Percentiles rank a stretch among this genome's conserved stretches.
phyloP scores from a whole-genome alignment of 2,113 vertebrate species.

The Danio rerio region DNA sequence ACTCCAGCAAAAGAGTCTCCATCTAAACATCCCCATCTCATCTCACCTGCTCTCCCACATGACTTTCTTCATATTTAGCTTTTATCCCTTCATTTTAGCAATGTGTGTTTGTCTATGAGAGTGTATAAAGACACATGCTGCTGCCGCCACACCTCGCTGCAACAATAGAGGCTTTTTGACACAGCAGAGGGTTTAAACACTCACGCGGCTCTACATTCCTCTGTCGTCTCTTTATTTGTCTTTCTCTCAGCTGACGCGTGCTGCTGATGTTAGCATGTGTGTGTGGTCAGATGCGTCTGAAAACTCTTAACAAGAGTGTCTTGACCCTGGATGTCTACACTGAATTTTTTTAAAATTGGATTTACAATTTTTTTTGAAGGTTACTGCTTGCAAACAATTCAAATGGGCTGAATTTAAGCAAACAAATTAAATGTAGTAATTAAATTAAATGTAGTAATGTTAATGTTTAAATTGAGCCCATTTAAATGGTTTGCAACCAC shows the following conservation, averaged over 20 bases:
- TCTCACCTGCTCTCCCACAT: slow-evolving; percentile 69
- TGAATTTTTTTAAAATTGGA: too few species aligned
- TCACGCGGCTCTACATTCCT: slow-evolving; percentile 70
- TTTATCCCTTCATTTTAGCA: slow-evolving; percentile 56
- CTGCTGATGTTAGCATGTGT: slow-evolving; percentile 43
- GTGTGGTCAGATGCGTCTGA: neutral
- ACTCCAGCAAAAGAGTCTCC: neutral
- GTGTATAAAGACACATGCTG: slow-evolving; percentile 57
- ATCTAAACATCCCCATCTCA: neutral
- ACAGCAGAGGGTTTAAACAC: slow-evolving; percentile 48
- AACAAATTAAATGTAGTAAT: too few species aligned
- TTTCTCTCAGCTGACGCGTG: slow-evolving; percentile 50
- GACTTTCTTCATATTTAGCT: slow-evolving; percentile 67
- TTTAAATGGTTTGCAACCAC: too few species aligned
- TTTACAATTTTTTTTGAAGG: too few species aligned
- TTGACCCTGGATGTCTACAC: too few species aligned
- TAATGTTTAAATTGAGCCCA: too few species aligned
- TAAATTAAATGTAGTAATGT: too few species aligned
- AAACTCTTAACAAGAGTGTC: too few species aligned
- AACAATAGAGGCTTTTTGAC: slow-evolving; percentile 74
- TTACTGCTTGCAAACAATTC: too few species aligned
- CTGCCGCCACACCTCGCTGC: slow-evolving; percentile 57
- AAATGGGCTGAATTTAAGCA: too few species aligned
- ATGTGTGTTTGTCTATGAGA: slow-evolving; percentile 50
- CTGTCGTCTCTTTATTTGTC: slow-evolving; percentile 41